Conservation (phyloP, 2,797 vertebrate genomes). For the Sebastes trivittatus region DNA sequence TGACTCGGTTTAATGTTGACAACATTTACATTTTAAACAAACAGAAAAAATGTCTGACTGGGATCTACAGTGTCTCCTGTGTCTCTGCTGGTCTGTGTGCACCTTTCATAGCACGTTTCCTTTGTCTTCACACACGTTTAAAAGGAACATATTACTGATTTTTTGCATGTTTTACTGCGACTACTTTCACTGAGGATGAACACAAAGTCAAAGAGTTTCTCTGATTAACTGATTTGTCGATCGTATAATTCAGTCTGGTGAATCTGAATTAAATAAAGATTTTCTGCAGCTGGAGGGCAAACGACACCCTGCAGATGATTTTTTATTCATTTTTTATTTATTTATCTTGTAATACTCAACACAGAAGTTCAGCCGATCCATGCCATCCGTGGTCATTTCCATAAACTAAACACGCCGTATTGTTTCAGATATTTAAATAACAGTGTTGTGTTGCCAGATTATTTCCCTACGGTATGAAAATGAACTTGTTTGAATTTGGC, state of each 20-base stretch:
- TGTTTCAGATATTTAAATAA: not conserved
- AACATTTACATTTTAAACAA: not conserved
- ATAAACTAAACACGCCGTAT: not conserved
- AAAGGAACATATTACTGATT: not conserved
- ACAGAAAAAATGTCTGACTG: not conserved
- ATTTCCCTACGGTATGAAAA: constrained; percentile 30
- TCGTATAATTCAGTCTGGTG: not conserved
- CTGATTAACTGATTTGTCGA: not conserved
- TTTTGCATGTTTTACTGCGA: not conserved
- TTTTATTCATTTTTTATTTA: too few species aligned
- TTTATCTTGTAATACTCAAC: too few species aligned
- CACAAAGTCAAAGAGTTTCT: not conserved
- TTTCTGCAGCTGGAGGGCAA: not conserved
- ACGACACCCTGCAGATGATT: too few species aligned
- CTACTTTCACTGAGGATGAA: not conserved
- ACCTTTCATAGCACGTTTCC: not conserved
- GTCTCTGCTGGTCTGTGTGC: not conserved
- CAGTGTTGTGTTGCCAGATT: not conserved
- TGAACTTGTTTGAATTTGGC: not conserved
- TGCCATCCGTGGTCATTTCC: not conserved
- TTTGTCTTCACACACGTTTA: not conserved
- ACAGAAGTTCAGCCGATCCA: not conserved
- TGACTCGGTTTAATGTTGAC: not conserved
- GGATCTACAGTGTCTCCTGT: not conserved
- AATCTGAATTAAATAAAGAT: not conserved